Evolutionary conservation across 2,797 vertebrate species (phyloP), one percentile per base, ranked within the genome.

Genomic region (Macropus fuliginosus): DNA sequence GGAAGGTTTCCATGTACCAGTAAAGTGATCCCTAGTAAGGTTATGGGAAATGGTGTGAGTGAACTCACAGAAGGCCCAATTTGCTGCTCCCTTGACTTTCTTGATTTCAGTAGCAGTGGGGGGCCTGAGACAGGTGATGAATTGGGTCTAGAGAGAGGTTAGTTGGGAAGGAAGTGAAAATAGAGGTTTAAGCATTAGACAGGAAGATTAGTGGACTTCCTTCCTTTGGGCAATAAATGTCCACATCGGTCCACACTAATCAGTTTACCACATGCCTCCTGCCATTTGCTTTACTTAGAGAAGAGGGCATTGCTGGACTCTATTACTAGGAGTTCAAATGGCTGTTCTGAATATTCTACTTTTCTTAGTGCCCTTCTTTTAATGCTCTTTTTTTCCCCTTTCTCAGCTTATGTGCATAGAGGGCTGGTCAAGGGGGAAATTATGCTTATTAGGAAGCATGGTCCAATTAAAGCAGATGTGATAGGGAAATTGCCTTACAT

Each of bases 401-500:
- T 93, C 95, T 96, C 59, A 96, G 81, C 95, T 90, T 95, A 31
- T 93, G 62, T 90, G 93, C 74, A 91, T 40, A 95, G 93, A 97
- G 92, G 95, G n/a, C 91, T 96, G 95, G 97, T 97, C 97, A 95
- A 97, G 94, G 92, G 95, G 92, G 94, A 95, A 96, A 97, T 96
- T 96, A 95, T 9, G 21, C 91, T 97, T 91, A 97, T 96, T 96
- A 96, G 95, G 94, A 96, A 98, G 96, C 54, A 96, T 93, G 97
- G 96, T 96, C 97, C 95, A 97, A 91, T 91, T 98, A 93, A 94
- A 98, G 94, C 74, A 93, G 56, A 94, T 91, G 95, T 18, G 54
- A 96, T 97, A 92, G 95, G 97, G 91, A 98, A 97, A 98, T 98
- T 98, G 97, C 98, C 98, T 98, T 98, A 57, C 94, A 97, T 97